Evolutionary conservation across 30 jellyfish, hydroid and myxozoan species (phyloP).

Genomic region (Rhopilema esculentum): DNA sequence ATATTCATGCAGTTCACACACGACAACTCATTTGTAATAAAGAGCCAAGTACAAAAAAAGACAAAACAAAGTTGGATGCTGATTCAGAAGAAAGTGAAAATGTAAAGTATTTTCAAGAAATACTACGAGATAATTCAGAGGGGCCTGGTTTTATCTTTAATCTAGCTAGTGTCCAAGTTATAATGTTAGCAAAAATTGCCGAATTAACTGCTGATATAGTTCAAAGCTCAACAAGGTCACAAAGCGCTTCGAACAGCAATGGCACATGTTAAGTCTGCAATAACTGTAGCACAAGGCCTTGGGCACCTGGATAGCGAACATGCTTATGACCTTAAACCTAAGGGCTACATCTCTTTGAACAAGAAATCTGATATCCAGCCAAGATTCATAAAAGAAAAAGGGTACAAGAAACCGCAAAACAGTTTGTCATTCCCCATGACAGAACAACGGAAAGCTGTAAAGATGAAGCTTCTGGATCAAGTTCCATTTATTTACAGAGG

Average conservation of each 20-base stretch:
- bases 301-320: conserved; percentile 18
- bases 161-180: conserved; percentile 9
- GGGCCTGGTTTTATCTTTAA: conserved; percentile 20
- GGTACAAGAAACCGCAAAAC: conserved; percentile 3
- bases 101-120: conserved; percentile 17
- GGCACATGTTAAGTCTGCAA: conserved; percentile 49
- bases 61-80: neutral
- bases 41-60: neutral
- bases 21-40: neutral
- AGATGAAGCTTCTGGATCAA: conserved; percentile 5
- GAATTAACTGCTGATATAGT: conserved; percentile 42
- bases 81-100: neutral
- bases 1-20: conserved; percentile 56
- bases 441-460: neutral
- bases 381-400: conserved; percentile 25
- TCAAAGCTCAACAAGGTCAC: conserved; percentile 38
- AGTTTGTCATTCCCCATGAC: conserved; percentile 22
- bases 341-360: conserved; percentile 1
- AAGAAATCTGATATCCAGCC: conserved; percentile 38
- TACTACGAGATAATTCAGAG: conserved; percentile 19
- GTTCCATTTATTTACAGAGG: too few relatives aligned
- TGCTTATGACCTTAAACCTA: conserved; percentile 34
- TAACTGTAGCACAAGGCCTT: conserved; percentile 9
- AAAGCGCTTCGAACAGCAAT: conserved; percentile 49
- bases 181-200: conserved; percentile 33